Evolutionary conservation across 2,888 invertebrate species (phyloP).

Genomic region (Eupeodes latifasciatus): DNA sequence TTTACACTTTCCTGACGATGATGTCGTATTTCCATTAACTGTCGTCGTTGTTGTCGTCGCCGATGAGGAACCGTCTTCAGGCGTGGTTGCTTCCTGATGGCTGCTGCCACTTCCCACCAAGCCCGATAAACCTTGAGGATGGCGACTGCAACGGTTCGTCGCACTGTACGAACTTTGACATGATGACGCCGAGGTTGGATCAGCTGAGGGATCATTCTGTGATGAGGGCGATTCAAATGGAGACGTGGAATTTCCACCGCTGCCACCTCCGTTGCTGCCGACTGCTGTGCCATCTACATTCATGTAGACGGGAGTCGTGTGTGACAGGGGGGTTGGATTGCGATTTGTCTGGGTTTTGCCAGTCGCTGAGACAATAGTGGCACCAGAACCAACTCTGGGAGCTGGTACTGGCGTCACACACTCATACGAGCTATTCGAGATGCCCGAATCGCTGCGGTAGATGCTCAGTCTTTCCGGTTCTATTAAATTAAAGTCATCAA

Average conservation of each 20-base stretch:
- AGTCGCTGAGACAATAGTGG: slow-evolving; percentile 39
- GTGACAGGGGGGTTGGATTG: slow-evolving; percentile 42
- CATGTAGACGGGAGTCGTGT: slow-evolving; percentile 72
- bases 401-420: slow-evolving; percentile 86
- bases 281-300: slow-evolving; percentile 61
- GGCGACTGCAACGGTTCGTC: slow-evolving; percentile 63
- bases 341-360: slow-evolving; percentile 66
- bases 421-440: slow-evolving; percentile 85
- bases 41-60: slow-evolving; percentile 72
- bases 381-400: slow-evolving; percentile 83
- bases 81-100: slow-evolving; percentile 60
- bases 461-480: slow-evolving; percentile 83
- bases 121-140: slow-evolving; percentile 51
- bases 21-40: slow-evolving; percentile 73
- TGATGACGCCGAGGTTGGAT: slow-evolving; percentile 81
- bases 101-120: slow-evolving; percentile 51
- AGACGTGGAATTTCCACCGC: slow-evolving; percentile 77
- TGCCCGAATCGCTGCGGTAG: slow-evolving; percentile 84
- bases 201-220: slow-evolving; percentile 78
- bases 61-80: slow-evolving; percentile 75
- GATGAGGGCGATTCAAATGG: slow-evolving; percentile 81
- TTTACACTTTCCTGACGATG: slow-evolving; percentile 67
- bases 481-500: slow-evolving; percentile 80
- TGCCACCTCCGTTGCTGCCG: not conserved
- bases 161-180: slow-evolving; percentile 79